Evolutionary conservation across 2,888 invertebrate species (phyloP).

Genomic region (Drosophila multiciliata): DNA sequence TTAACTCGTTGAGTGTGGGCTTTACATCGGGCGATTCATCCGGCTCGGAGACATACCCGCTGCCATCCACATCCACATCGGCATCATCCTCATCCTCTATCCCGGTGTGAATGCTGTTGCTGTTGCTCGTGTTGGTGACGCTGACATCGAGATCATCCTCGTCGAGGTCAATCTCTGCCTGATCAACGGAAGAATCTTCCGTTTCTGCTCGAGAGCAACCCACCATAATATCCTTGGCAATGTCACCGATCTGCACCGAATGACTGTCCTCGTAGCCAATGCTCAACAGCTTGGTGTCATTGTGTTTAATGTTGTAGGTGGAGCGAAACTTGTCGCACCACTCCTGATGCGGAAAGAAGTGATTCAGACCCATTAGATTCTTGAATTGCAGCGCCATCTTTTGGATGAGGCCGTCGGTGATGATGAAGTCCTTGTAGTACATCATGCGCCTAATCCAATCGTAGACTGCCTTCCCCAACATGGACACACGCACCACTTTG

Average conservation of each 20-base stretch:
- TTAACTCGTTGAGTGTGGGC: constrained; percentile 57
- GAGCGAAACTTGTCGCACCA: constrained; percentile 83
- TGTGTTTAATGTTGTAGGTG: constrained; percentile 76
- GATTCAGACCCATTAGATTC: constrained; percentile 78
- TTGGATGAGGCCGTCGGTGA: constrained; percentile 82
- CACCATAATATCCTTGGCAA: constrained; percentile 79
- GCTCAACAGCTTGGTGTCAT: constrained; percentile 77
- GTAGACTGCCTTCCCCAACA: constrained; percentile 82
- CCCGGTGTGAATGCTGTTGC: constrained; percentile 48
- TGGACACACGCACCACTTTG: constrained; percentile 81
- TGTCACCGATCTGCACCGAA: constrained; percentile 83
- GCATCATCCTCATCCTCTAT: constrained; percentile 51
- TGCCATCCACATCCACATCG: constrained; percentile 53
- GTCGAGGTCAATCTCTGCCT: constrained; percentile 22
- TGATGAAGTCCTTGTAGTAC: constrained; percentile 83
- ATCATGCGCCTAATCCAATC: constrained; percentile 84
- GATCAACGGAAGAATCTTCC: constrained; percentile 13
- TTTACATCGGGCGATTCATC: constrained; percentile 51
- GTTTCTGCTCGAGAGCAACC: constrained; percentile 58
- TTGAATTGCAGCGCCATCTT: constrained; percentile 84
- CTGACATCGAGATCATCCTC: constrained; percentile 40
- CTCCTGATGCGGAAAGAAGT: constrained; percentile 83
- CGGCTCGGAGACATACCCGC: constrained; percentile 31
- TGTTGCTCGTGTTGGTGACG: constrained; percentile 37
- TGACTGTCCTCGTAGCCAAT: constrained; percentile 81